Percentiles rank a stretch among this genome's conserved stretches.
phyloP scores from a whole-genome alignment of 2,797 vertebrate genomes.

The Chelon auratus region DNA sequence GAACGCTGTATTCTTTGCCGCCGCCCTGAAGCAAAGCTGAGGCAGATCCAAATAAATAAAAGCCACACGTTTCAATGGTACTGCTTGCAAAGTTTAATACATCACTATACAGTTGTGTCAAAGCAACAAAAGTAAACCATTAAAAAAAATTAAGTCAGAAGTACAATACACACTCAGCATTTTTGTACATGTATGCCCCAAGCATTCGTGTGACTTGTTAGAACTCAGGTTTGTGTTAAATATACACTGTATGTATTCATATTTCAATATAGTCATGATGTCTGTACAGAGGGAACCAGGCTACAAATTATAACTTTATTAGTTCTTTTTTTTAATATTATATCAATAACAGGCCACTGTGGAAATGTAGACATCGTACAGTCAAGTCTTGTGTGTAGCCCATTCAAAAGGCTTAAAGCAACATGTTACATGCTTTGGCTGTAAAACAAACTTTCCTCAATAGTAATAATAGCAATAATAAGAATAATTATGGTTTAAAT shows the following conservation, averaged over 20 bases:
- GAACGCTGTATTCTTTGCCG: too few relatives aligned
- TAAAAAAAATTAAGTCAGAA: slow-evolving; percentile 63
- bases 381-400: slow-evolving; percentile 88
- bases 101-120: slow-evolving; percentile 81
- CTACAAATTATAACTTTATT: slow-evolving; percentile 86
- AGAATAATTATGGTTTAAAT: slow-evolving; percentile 76
- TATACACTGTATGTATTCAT: slow-evolving; percentile 75
- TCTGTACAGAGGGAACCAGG: slow-evolving; percentile 89
- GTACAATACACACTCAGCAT: slow-evolving; percentile 73
- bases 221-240: slow-evolving; percentile 83
- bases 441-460: slow-evolving; percentile 83
- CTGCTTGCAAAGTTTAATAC: slow-evolving; percentile 85
- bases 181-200: slow-evolving; percentile 89
- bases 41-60: neutral
- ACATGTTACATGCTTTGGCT: slow-evolving; percentile 97
- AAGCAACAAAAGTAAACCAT: slow-evolving; percentile 80
- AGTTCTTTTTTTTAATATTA: slow-evolving; percentile 81
- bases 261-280: slow-evolving; percentile 77
- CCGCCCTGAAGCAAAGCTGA: too few relatives aligned
- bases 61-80: slow-evolving; percentile 63
- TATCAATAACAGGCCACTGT: slow-evolving; percentile 91
- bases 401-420: slow-evolving; percentile 89
- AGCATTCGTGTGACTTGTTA: slow-evolving; percentile 88
- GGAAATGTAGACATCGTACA: slow-evolving; percentile 90
- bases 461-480: slow-evolving; percentile 59